Percentiles rank a stretch among this genome's conserved stretches.
Conservation (phyloP, 37 sponge, comb jelly and placozoan species). For the Theonella swinhoei region DNA sequence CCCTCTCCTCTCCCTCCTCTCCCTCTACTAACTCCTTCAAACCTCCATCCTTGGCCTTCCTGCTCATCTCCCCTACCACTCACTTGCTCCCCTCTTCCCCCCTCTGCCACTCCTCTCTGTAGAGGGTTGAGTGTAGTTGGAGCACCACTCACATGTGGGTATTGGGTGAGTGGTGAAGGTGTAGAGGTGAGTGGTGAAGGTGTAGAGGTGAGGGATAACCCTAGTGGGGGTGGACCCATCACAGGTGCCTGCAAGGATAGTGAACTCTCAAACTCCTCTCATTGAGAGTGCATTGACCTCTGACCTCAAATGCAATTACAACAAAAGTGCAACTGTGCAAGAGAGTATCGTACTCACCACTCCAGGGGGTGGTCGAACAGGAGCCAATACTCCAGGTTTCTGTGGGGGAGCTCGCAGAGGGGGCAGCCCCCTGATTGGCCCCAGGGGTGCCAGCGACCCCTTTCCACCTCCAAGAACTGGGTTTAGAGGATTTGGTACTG, state of each 20-base stretch:
- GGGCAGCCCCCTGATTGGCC: slow-evolving; percentile 8
- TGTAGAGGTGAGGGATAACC: neutral
- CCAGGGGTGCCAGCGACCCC: slow-evolving; percentile 2
- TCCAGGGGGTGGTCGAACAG: neutral
- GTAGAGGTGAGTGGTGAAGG: too few species aligned
- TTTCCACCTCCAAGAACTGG: neutral
- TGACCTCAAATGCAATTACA: too few species aligned
- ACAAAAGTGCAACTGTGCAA: too few species aligned
- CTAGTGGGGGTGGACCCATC: neutral
- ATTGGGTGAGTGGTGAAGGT: neutral
- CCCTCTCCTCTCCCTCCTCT: neutral
- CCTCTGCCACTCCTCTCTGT: neutral
- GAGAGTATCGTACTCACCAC: neutral
- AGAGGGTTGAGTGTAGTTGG: neutral
- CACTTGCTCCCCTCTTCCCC: too few species aligned
- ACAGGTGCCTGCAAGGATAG: neutral
- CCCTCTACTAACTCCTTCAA: neutral
- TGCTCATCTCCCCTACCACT: too few species aligned
- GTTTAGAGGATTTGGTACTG: neutral
- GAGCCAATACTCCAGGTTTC: slow-evolving; percentile 7
- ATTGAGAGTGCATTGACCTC: too few species aligned
- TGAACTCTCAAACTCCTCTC: neutral
- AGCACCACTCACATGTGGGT: too few species aligned
- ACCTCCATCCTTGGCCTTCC: neutral
- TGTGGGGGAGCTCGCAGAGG: slow-evolving; percentile 10